Percentiles rank a stretch among this genome's conserved stretches.
phyloP scores from a whole-genome alignment of 2,888 invertebrate species.

The Hoplodrina ambigua region DNA sequence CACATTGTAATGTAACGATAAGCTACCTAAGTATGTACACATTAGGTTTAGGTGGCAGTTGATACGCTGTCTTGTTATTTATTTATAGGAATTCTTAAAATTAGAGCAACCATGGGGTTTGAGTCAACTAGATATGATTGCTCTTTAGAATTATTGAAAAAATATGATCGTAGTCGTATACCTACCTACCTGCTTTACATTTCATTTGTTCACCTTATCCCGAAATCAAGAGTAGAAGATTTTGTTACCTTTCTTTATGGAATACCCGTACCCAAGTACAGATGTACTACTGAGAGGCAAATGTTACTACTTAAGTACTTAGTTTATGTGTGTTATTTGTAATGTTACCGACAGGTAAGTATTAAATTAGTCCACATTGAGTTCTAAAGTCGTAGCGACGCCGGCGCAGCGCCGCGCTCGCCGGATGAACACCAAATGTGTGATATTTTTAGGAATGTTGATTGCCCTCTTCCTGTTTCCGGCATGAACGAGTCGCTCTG shows the following conservation, averaged over 20 bases:
- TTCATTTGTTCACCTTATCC: too few species aligned
- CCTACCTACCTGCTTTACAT: too few species aligned
- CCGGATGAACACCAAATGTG: slow-evolving; percentile 90
- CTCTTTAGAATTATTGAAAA: background rate
- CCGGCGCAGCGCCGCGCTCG: slow-evolving; percentile 68
- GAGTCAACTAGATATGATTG: background rate
- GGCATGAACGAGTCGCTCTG: slow-evolving; percentile 79
- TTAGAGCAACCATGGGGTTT: slow-evolving; percentile 21
- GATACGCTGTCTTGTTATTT: slow-evolving; percentile 60
- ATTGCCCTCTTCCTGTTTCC: slow-evolving; percentile 90
- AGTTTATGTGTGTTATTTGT: slow-evolving; percentile 44
- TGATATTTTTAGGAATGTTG: slow-evolving; percentile 90
- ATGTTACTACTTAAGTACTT: slow-evolving; percentile 24
- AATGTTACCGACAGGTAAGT: slow-evolving; percentile 54
- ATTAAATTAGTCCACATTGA: slow-evolving; percentile 52
- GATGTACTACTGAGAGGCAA: slow-evolving; percentile 11
- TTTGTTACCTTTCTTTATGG: too few species aligned
- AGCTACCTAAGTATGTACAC: slow-evolving; percentile 81
- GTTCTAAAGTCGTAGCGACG: slow-evolving; percentile 56
- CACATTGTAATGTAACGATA: slow-evolving; percentile 85
- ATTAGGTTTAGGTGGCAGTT: slow-evolving; percentile 65
- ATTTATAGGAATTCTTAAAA: slow-evolving; percentile 55
- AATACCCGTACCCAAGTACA: too few species aligned
- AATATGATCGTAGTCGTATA: background rate
- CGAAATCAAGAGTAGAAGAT: too few species aligned